phyloP scores from a whole-genome alignment of 2,113 vertebrate genomes.

The Spermophilus dauricus region DNA sequence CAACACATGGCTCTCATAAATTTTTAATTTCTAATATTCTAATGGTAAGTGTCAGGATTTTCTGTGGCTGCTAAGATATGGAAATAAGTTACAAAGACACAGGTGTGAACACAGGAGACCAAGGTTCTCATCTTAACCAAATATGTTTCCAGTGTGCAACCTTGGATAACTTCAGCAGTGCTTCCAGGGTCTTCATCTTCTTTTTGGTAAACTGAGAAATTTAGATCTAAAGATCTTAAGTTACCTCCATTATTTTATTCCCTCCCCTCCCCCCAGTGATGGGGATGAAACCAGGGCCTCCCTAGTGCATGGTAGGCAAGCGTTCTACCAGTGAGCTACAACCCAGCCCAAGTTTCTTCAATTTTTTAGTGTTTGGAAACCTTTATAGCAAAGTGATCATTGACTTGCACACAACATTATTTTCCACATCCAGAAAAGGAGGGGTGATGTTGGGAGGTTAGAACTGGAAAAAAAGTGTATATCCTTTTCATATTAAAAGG shows the following conservation, averaged over 20 bases:
- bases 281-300: neutral
- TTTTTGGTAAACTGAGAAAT: neutral
- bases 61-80: neutral
- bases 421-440: neutral
- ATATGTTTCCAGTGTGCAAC: neutral
- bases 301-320: neutral
- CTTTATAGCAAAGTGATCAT: neutral
- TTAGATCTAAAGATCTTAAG: neutral
- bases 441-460: neutral
- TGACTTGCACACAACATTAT: neutral
- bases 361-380: conserved; percentile 18
- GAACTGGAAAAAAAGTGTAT: neutral
- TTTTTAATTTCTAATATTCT: neutral
- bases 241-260: neutral
- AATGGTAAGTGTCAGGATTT: neutral
- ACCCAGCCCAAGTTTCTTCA: neutral
- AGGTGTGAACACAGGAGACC: neutral
- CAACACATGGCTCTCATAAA: neutral
- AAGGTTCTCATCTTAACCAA: neutral
- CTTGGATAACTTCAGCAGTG: neutral
- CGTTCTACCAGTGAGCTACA: neutral
- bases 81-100: neutral
- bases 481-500: neutral
- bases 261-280: neutral
- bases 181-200: neutral